These are phyloP conservation scores for Tiliacea aurago DNA, from an alignment of 2,888 invertebrate genomes.

Conservation along the genomic window DNA sequence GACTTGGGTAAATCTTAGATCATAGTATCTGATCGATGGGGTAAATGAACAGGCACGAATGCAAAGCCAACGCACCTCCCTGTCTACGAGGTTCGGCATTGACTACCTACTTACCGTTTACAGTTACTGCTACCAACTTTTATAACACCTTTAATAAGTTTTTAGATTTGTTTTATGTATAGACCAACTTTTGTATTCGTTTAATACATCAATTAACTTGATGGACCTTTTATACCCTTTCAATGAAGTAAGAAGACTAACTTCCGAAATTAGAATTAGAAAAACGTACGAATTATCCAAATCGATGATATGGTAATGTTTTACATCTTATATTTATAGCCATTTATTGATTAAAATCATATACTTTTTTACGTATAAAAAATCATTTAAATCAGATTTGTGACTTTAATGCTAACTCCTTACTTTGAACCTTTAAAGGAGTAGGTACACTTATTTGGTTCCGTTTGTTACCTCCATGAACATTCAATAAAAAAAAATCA, in stretches of 20 bases:
- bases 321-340: too few species aligned
- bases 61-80: too few species aligned
- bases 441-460: too few species aligned
- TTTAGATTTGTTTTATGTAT: background rate
- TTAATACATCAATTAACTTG: background rate
- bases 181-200: background rate
- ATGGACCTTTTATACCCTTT: background rate
- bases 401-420: too few species aligned
- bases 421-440: too few species aligned
- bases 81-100: background rate
- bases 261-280: background rate
- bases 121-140: background rate
- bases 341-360: too few species aligned
- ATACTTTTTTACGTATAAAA: too few species aligned
- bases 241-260: background rate
- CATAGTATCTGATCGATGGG: background rate
- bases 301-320: too few species aligned
- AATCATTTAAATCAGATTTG: too few species aligned
- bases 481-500: conserved; percentile 11
- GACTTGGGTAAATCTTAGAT: background rate
- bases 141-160: too few species aligned
- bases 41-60: background rate
- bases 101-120: background rate
- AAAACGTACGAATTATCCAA: too few species aligned
- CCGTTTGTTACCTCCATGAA: too few species aligned